These are phyloP conservation scores for Colletes collaris DNA, from an alignment of 2,888 invertebrate genomes.

Conservation along the genomic window DNA sequence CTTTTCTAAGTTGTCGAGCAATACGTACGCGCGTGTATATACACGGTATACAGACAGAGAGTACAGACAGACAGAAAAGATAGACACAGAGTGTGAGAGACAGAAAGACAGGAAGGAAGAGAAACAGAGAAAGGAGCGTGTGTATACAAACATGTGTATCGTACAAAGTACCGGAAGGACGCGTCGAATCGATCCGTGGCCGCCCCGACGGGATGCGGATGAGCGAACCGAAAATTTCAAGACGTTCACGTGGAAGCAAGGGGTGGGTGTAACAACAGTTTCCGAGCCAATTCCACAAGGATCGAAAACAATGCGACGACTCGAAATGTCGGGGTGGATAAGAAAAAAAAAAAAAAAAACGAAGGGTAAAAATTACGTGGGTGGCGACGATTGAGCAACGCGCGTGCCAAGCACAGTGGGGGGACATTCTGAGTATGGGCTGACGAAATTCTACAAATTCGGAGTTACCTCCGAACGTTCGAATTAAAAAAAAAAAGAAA, in stretches of 20 bases:
- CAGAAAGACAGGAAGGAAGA: conserved; percentile 29
- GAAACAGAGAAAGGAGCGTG: conserved; percentile 40
- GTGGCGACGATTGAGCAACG: conserved; percentile 2
- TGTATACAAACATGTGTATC: conserved; percentile 40
- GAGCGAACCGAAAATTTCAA: conserved; percentile 25
- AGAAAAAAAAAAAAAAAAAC: conserved; percentile 45
- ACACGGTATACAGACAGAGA: conserved; percentile 14
- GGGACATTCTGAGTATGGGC: background rate
- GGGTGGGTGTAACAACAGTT: conserved; percentile 14
- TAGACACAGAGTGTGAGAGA: conserved; percentile 5
- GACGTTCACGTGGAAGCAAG: conserved; percentile 21
- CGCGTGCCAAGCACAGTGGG: conserved; percentile 17
- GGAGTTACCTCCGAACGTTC: background rate
- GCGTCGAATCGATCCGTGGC: conserved; percentile 13
- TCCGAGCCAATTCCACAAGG: conserved; percentile 33
- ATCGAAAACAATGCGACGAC: conserved; percentile 44
- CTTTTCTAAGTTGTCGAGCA: too few species aligned
- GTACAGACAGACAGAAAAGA: conserved; percentile 21
- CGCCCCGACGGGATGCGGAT: background rate
- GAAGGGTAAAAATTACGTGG: conserved; percentile 55
- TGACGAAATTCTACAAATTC: conserved; percentile 5
- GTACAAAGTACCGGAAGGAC: conserved; percentile 24
- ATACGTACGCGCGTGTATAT: conserved; percentile 14
- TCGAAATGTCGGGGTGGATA: background rate
- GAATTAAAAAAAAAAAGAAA: background rate